Conservation (phyloP, 2,888 invertebrate genomes). For the Limnephilus lunatus region DNA sequence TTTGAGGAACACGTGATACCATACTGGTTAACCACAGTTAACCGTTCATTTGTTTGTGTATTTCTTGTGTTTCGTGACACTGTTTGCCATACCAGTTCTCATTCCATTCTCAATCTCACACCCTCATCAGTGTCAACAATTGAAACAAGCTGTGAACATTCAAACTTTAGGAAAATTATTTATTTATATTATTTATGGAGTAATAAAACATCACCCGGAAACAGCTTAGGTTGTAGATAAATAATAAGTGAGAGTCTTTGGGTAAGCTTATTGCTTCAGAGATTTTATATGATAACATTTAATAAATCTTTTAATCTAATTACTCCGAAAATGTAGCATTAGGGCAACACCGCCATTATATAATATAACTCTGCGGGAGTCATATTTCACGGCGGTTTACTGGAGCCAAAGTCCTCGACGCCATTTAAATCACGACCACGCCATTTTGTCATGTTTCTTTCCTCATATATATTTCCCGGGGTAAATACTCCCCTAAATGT, state of each 20-base stretch:
- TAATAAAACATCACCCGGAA: not conserved
- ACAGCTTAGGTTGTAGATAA: not conserved
- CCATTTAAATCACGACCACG: conserved; percentile 41
- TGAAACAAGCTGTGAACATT: not conserved
- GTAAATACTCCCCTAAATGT: conserved; percentile 33
- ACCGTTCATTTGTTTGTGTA: not conserved
- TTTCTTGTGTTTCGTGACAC: not conserved
- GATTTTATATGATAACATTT: conserved; percentile 27
- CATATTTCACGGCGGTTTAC: conserved; percentile 32
- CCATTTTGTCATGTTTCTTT: conserved; percentile 49
- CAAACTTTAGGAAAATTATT: not conserved
- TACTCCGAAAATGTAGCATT: conserved; percentile 33
- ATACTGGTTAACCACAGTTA: not conserved
- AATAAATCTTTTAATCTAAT: conserved; percentile 37
- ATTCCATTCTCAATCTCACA: not conserved
- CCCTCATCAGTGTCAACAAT: not conserved
- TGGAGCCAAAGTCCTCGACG: conserved; percentile 37
- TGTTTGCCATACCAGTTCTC: not conserved
- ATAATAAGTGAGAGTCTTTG: not conserved
- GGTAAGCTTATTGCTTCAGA: conserved; percentile 7
- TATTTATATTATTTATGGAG: not conserved
- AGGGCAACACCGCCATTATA: conserved; percentile 1
- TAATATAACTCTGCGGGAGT: conserved; percentile 6
- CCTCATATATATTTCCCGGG: conserved; percentile 39
- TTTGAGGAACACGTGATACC: not conserved